Base-by-base conservation (phyloP, 2,113 vertebrate genomes). In the Nesogale talazaci region DNA sequence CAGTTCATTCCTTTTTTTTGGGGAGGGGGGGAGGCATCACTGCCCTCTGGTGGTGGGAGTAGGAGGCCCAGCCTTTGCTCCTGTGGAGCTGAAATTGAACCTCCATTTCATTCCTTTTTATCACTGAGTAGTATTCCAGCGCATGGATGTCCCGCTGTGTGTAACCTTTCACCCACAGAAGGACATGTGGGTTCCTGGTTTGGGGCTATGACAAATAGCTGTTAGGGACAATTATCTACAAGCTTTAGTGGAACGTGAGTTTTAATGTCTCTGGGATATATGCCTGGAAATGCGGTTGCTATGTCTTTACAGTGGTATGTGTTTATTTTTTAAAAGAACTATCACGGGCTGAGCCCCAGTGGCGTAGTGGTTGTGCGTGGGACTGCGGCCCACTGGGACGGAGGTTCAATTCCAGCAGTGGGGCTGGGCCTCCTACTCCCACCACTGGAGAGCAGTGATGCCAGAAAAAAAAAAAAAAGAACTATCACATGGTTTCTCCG, bases 401-500 rank as follows among this genome's bases (percentile, higher is more conserved):
- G n/a, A n/a, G n/a, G n/a, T n/a, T n/a, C n/a, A n/a, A n/a, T n/a
- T n/a, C n/a, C n/a, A n/a, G n/a, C n/a, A n/a, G n/a, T n/a, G n/a
- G n/a, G n/a, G n/a, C n/a, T n/a, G n/a, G n/a, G n/a, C n/a, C n/a
- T n/a, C n/a, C n/a, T n/a, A n/a, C n/a, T n/a, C n/a, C n/a, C n/a
- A n/a, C n/a, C n/a, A n/a, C n/a, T n/a, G n/a, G n/a, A n/a, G n/a
- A n/a, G n/a, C n/a, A n/a, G n/a, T n/a, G n/a, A n/a, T n/a, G n/a
- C n/a, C n/a, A n/a, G n/a, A n/a, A n/a, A n/a, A 52, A 90, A 90
- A 31, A 67, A 93, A 75, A 52, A 90, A 90, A 31, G 69, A 93
- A 75, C 36, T 69, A 19, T 57, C 79, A 61, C 34, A 88, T 0
- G 25, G 86, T 79, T 90, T 61, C 46, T 12, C 42, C 40, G 23